Evolutionary conservation across 2,888 invertebrate species (phyloP).

Genomic region (Tenthredo notha): DNA sequence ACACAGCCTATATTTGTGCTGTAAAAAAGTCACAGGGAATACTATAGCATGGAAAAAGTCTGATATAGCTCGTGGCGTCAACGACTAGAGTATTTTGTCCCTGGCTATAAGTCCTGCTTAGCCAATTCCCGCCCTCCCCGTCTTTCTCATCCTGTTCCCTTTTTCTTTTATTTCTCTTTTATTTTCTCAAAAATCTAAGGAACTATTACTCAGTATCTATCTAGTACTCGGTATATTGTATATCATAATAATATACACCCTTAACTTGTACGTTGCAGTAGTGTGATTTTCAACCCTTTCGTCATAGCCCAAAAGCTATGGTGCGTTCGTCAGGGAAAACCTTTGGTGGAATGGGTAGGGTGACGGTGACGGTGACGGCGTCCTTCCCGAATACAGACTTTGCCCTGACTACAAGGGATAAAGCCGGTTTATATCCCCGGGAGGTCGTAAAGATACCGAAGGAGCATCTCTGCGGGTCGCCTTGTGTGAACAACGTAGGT

Average conservation of each 20-base stretch:
- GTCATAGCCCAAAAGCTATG: slow-evolving; percentile 10
- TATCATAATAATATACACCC: not conserved
- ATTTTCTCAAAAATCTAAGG: not conserved
- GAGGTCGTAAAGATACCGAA: slow-evolving; percentile 72
- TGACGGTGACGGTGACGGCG: not conserved
- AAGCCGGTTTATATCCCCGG: slow-evolving; percentile 71
- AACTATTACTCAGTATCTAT: slow-evolving; percentile 21
- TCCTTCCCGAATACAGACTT: slow-evolving; percentile 41
- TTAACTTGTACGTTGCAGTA: not conserved
- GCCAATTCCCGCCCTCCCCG: slow-evolving; percentile 22
- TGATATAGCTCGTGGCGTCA: not conserved
- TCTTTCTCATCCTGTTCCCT: not conserved
- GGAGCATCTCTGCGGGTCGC: slow-evolving; percentile 56
- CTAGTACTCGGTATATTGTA: not conserved
- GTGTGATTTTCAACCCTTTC: slow-evolving; percentile 22
- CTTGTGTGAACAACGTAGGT: slow-evolving; percentile 41
- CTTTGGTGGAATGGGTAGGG: not conserved
- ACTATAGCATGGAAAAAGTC: slow-evolving; percentile 1
- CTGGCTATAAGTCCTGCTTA: slow-evolving; percentile 47
- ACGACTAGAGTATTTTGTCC: slow-evolving; percentile 30
- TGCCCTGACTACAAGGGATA: slow-evolving; percentile 65
- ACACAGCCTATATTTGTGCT: not conserved
- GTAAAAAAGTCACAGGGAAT: not conserved
- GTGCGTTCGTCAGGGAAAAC: not conserved
- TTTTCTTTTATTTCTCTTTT: not conserved